These are phyloP conservation scores for Andrena haemorrhoa DNA, from an alignment of 2,888 invertebrate species.

Conservation along the genomic window DNA sequence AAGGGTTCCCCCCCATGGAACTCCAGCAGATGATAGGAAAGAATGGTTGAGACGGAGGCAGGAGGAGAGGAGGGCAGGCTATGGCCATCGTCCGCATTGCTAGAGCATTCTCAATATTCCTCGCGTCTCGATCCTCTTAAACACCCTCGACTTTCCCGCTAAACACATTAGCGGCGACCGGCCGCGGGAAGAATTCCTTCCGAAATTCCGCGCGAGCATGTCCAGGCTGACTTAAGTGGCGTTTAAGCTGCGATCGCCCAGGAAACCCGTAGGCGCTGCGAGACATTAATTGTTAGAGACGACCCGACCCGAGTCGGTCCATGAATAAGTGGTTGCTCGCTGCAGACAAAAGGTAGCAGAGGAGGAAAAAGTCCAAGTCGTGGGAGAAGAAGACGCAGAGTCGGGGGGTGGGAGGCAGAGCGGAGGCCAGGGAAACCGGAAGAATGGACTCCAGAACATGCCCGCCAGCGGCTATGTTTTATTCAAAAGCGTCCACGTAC, in stretches of 20 bases:
- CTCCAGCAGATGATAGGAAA: not conserved
- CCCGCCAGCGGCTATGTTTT: constrained; percentile 69
- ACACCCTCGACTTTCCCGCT: constrained; percentile 7
- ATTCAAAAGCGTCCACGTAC: constrained; percentile 63
- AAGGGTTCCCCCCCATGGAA: not conserved
- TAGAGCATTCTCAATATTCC: constrained; percentile 31
- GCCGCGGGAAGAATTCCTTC: constrained; percentile 19
- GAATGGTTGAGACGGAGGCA: not conserved
- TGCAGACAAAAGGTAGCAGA: constrained; percentile 8
- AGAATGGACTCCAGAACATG: constrained; percentile 56
- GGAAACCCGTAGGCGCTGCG: not conserved
- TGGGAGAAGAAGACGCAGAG: not conserved
- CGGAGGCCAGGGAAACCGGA: constrained; percentile 36
- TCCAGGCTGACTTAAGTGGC: constrained; percentile 1
- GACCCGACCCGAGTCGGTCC: constrained; percentile 4
- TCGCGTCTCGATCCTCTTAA: constrained; percentile 19
- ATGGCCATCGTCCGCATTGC: not conserved
- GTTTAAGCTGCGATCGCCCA: constrained; percentile 24
- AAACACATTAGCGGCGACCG: constrained; percentile 2
- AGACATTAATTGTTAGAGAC: constrained; percentile 48
- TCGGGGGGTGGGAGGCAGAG: not conserved
- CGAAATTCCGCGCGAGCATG: constrained; percentile 11
- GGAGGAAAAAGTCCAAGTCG: not conserved
- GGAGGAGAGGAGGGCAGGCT: not conserved
- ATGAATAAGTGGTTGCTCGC: constrained; percentile 49